Evolutionary conservation across 2,113 vertebrate species (phyloP).

Genomic region (Ellobius talpinus): DNA sequence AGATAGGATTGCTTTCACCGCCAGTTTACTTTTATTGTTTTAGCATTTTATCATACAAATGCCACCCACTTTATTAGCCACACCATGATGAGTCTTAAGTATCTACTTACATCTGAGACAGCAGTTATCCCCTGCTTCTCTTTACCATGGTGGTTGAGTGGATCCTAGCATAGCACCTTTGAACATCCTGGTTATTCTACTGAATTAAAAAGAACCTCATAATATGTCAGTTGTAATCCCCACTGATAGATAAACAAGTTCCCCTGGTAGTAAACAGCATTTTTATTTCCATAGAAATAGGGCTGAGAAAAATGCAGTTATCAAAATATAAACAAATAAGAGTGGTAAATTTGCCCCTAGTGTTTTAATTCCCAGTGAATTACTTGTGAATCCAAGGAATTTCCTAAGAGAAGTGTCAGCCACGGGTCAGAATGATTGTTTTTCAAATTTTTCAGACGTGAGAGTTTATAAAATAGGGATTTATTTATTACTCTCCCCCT

Average conservation of each 20-base stretch:
- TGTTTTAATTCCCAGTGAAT: conserved; percentile 72
- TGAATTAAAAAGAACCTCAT: conserved; percentile 69
- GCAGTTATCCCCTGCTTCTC: conserved; percentile 79
- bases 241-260: conserved; percentile 79
- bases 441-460: conserved; percentile 53
- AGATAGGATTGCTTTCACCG: conserved; percentile 81
- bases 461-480: conserved; percentile 66
- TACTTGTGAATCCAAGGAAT: conserved; percentile 75
- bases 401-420: conserved; percentile 78
- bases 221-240: conserved; percentile 64
- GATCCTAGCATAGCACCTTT: conserved; percentile 79
- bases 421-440: conserved; percentile 67
- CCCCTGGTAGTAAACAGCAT: conserved; percentile 76
- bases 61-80: conserved; percentile 86
- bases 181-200: conserved; percentile 80
- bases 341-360: conserved; percentile 71
- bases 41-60: conserved; percentile 83
- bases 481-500: conserved; percentile 17
- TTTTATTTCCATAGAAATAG: conserved; percentile 84
- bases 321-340: conserved; percentile 84
- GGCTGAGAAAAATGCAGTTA: conserved; percentile 83
- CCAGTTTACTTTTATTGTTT: conserved; percentile 86
- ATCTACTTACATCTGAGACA: conserved; percentile 83
- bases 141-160: conserved; percentile 74
- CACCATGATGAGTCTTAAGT: conserved; percentile 84